Base-by-base conservation (phyloP, 1,140 invertebrate species). In the Eufriesea mexicana region DNA sequence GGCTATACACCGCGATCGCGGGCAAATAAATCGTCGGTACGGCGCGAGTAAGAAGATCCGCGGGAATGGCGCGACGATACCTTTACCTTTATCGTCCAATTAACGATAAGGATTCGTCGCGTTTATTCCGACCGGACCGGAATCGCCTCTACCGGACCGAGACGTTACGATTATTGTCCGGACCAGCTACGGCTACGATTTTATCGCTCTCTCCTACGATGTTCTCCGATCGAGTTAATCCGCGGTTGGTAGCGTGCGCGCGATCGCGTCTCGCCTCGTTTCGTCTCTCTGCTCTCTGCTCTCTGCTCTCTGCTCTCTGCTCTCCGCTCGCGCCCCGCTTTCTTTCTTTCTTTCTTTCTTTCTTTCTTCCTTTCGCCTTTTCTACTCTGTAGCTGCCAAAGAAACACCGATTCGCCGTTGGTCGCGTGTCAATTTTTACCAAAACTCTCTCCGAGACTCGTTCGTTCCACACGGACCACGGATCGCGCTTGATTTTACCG, bases 1-100 rank as follows among this genome's bases (percentile, higher is more conserved):
- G 86, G 88, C 35, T 35, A 35, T 83, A 83, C 68, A 78, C n/a
- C 54, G 77, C 78, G 42, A 51, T 51, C 45, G 35, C 55, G 74
- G 55, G 57, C 54, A 76, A 78, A 92, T 92, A 92, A 92, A 92
- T 92, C 89, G 88, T 79, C 83, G 75, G 62, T 64, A 74, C 51
- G 47, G 55, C n/a, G 64, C 51, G 72, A 57, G 86, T 82, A 85
- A 79, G 84, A 80, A 86, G 86, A 87, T 85, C 84, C 83, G 73
- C n/a, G 78, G 75, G 80, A 49, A 87, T 76, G 79, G 62, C 62
- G 67, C 80, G 85, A 80, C 83, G 85, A 35, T 35, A 35, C 84
- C 86, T 86, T 86, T 79, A 59, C 85, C 82, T 90, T 91, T 91
- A 89, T 89, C 89, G 82, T 88, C 86, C 86, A 91, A 91, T 91